Conservation (phyloP, 64 coral and sea anemone genomes). For the Acropora yongei region DNA sequence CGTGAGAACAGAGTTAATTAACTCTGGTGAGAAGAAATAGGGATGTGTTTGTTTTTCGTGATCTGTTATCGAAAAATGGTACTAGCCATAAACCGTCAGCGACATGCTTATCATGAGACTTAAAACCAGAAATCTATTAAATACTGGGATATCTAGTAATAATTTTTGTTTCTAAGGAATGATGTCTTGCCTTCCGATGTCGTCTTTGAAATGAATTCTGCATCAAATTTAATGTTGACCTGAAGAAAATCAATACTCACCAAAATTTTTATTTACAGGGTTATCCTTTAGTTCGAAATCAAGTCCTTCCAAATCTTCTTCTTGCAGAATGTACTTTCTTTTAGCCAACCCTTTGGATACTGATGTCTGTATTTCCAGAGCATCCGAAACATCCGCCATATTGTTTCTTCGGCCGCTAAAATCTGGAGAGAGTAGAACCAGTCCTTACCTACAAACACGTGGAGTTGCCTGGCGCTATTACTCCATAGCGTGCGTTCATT, state of each 20-base stretch:
- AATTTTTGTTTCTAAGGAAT: no score
- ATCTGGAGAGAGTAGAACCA: constrained; percentile 11
- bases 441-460: not conserved
- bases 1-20: no score
- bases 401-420: not conserved
- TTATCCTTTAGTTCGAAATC: constrained; percentile 70
- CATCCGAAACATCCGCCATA: constrained; percentile 64
- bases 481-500: constrained; percentile 35
- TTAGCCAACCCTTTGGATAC: constrained; percentile 75
- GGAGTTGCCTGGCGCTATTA: constrained; percentile 35
- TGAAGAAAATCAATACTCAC: constrained; percentile 23
- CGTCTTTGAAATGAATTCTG: no score
- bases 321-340: constrained; percentile 76
- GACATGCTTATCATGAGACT: no score
- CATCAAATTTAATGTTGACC: no score
- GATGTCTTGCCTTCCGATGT: no score
- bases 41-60: no score
- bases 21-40: no score
- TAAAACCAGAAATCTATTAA: no score
- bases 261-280: constrained; percentile 82
- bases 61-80: no score
- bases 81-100: no score
- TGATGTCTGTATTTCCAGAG: not conserved
- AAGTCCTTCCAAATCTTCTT: constrained; percentile 78
- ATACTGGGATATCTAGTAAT: no score